A percentile compares a stretch with the other conserved stretches of the same genome.
Evolutionary conservation across 2,888 invertebrate species (phyloP).

Genomic region (Coelinius sp.): DNA sequence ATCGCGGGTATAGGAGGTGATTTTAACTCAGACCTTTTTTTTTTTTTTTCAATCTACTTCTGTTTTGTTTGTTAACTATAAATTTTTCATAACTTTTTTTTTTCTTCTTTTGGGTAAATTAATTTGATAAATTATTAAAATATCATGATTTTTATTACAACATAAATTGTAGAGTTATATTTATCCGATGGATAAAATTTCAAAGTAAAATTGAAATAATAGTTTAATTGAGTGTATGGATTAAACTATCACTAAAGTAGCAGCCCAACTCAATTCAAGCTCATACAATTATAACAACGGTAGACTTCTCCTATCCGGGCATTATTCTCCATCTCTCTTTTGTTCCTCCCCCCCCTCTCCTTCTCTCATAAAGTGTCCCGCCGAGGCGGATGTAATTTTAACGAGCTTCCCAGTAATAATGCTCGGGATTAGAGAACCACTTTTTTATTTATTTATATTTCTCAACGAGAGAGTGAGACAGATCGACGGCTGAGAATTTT

Average conservation of each 20-base stretch:
- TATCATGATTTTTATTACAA: too few species aligned
- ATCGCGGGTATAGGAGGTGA: conserved; percentile 6
- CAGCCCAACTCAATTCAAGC: conserved; percentile 23
- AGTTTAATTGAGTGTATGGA: conserved; percentile 18
- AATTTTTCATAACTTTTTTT: conserved; percentile 3
- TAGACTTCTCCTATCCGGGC: conserved; percentile 16
- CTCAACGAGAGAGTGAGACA: not conserved
- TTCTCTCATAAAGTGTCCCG: not conserved
- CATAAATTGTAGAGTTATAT: too few species aligned
- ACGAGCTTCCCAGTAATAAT: conserved; percentile 29
- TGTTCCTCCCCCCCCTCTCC: not conserved
- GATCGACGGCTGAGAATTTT: not conserved
- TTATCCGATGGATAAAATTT: not conserved
- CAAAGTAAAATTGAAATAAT: conserved; percentile 11
- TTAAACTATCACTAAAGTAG: conserved; percentile 13
- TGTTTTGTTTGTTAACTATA: not conserved
- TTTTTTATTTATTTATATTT: not conserved
- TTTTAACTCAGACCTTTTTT: conserved; percentile 21
- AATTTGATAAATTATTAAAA: too few species aligned
- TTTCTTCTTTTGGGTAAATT: too few species aligned
- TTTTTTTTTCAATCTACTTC: not conserved
- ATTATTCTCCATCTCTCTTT: conserved; percentile 8
- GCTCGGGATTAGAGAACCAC: conserved; percentile 11
- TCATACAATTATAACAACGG: conserved; percentile 33
- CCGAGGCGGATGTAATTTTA: conserved; percentile 28